Evolutionary conservation across 2,113 vertebrate species (phyloP).

Genomic region (Thamnaconus septentrionalis): DNA sequence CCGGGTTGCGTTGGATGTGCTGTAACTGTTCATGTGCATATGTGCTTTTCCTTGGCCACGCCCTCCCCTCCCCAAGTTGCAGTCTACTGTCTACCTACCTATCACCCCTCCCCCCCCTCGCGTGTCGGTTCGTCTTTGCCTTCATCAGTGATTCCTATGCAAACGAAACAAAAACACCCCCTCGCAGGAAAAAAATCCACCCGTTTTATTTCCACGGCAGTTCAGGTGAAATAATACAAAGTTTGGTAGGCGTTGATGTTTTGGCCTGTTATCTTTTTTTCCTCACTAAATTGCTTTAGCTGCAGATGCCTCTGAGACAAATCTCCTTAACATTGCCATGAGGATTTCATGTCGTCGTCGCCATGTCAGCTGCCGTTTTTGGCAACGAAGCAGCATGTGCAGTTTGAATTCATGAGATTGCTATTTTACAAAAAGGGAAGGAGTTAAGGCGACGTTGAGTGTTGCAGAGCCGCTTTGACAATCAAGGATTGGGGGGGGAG

Average conservation of each 20-base stretch:
- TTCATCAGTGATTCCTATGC: conserved; percentile 75
- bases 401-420: neutral
- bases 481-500: conserved; percentile 36
- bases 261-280: too few relatives aligned
- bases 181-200: conserved; percentile 52
- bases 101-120: neutral
- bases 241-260: neutral
- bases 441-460: neutral
- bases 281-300: too few relatives aligned
- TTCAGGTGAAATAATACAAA: neutral
- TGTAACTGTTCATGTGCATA: conserved; percentile 60
- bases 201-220: neutral
- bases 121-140: conserved; percentile 49
- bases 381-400: too few relatives aligned
- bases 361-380: too few relatives aligned
- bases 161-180: conserved; percentile 54
- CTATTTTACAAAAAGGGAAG: neutral
- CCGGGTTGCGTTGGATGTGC: conserved; percentile 57
- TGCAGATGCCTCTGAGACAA: too few relatives aligned
- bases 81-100: conserved; percentile 14
- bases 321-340: too few relatives aligned
- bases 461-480: conserved; percentile 55
- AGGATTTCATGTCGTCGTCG: too few relatives aligned
- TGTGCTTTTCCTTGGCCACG: conserved; percentile 37
- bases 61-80: too few relatives aligned